These are phyloP conservation scores for Calephelis nemesis DNA, from an alignment of 1,140 invertebrate species.

Conservation along the genomic window DNA sequence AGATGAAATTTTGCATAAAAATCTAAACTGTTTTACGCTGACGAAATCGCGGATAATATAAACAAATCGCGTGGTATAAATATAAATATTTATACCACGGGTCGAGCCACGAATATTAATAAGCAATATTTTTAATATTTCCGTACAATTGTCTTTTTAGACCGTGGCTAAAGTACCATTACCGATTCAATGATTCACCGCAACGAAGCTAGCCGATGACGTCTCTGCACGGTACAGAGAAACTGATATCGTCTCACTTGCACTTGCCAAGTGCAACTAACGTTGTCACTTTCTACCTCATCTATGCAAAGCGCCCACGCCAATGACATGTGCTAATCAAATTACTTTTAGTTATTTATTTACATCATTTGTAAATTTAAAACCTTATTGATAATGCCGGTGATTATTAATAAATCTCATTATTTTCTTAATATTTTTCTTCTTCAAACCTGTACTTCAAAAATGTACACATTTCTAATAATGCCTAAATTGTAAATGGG, in stretches of 20 bases:
- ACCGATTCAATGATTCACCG: slow-evolving; percentile 11
- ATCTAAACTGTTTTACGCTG: too few relatives aligned
- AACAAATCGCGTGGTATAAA: too few relatives aligned
- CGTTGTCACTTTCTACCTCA: background rate
- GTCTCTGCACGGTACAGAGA: background rate
- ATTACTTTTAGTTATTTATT: slow-evolving; percentile 10
- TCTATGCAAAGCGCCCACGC: slow-evolving; percentile 12
- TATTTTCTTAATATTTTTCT: too few relatives aligned
- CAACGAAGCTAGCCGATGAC: slow-evolving; percentile 1
- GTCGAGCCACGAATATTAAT: too few relatives aligned
- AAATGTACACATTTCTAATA: too few relatives aligned
- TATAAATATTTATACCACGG: too few relatives aligned
- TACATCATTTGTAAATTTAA: slow-evolving; percentile 11
- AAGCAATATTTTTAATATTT: slow-evolving; percentile 12
- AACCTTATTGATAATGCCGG: background rate
- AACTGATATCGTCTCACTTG: background rate
- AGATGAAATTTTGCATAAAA: too few relatives aligned
- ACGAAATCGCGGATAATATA: too few relatives aligned
- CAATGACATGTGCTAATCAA: background rate
- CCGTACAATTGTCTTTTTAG: slow-evolving; percentile 11
- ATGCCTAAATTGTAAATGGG: too few relatives aligned
- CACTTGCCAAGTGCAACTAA: background rate
- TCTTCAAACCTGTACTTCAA: too few relatives aligned
- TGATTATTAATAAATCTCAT: slow-evolving; percentile 7
- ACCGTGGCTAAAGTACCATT: slow-evolving; percentile 16